phyloP scores from a whole-genome alignment of 2,797 vertebrate species.

The Enteromius unitaeniatus region DNA sequence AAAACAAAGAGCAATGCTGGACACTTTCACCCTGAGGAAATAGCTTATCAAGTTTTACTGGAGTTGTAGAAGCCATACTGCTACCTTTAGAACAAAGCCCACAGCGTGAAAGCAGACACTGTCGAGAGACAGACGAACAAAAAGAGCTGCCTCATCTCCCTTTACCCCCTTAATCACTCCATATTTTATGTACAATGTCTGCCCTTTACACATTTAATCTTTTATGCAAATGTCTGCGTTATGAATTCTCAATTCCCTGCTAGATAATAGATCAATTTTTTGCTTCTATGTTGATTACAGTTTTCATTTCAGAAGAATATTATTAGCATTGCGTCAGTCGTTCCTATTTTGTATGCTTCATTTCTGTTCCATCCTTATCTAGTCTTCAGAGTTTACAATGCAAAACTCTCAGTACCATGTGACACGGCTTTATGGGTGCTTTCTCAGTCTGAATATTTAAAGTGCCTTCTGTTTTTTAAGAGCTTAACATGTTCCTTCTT shows the following conservation, averaged over 20 bases:
- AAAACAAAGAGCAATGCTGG: neutral
- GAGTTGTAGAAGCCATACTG: constrained; percentile 12
- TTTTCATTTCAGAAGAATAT: constrained; percentile 19
- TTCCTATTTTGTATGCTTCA: neutral
- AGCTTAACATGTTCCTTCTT: constrained; percentile 51
- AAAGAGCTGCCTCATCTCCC: constrained; percentile 16
- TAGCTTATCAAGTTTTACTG: constrained; percentile 16
- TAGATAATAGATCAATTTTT: neutral
- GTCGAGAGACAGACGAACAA: constrained; percentile 17
- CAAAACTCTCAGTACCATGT: constrained; percentile 48
- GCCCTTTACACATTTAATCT: constrained; percentile 27
- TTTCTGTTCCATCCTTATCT: constrained; percentile 22
- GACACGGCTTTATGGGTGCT: constrained; percentile 41
- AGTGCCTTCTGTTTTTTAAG: neutral
- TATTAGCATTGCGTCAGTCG: neutral
- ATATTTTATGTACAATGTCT: constrained; percentile 18
- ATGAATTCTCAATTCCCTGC: constrained; percentile 8
- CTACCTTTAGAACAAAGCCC: constrained; percentile 36
- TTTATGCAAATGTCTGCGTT: constrained; percentile 17
- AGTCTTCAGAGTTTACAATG: constrained; percentile 45
- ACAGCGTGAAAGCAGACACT: constrained; percentile 44
- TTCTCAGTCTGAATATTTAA: constrained; percentile 16
- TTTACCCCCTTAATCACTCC: constrained; percentile 26
- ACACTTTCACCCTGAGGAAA: constrained; percentile 21
- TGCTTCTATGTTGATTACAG: neutral